A percentile compares a stretch with the other conserved stretches of the same genome.
phyloP scores from a whole-genome alignment of 2,888 invertebrate species.

The Druceiella hillmani region DNA sequence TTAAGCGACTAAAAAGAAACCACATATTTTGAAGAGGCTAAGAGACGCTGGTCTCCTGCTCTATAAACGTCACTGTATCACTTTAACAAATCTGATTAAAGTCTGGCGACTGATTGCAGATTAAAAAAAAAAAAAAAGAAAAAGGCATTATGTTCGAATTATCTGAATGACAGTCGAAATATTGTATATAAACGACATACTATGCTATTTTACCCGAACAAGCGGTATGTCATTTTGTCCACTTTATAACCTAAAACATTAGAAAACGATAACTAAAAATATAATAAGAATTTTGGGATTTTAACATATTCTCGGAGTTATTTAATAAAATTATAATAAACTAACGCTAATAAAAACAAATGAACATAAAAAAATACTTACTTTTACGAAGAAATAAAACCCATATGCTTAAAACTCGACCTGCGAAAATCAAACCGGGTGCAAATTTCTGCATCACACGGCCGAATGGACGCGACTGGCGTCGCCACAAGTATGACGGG shows the following conservation, averaged over 20 bases:
- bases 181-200: background rate
- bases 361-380: background rate
- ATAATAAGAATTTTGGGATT: background rate
- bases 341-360: background rate
- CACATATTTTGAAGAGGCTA: no score
- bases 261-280: background rate
- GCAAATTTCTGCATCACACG: background rate
- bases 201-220: conserved; percentile 1
- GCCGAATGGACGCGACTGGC: background rate
- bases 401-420: background rate
- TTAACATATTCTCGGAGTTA: background rate
- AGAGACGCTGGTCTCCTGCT: no score
- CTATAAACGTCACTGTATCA: no score
- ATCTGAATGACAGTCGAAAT: no score
- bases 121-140: no score
- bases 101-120: no score
- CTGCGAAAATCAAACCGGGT: background rate
- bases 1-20: no score
- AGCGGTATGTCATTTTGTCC: background rate
- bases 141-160: no score
- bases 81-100: no score
- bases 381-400: background rate
- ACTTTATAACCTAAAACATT: background rate
- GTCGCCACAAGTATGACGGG: no score
- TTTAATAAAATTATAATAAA: background rate